Base-by-base conservation (phyloP, 2,888 invertebrate genomes). In the Scaptomyza parva region DNA sequence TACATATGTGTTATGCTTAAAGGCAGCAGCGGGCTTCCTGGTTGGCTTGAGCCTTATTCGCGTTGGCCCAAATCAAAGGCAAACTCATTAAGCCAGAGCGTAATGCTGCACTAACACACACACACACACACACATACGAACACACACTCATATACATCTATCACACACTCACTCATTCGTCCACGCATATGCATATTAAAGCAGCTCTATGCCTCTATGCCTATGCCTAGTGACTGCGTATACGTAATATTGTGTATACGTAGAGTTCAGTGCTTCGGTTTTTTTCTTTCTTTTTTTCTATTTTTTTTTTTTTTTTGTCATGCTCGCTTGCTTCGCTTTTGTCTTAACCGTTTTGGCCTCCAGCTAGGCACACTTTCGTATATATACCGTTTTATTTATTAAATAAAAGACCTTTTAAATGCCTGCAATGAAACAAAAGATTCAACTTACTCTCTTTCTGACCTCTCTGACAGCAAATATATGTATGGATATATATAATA, bases 31-130 rank as follows among this genome's bases (percentile, higher is more conserved):
- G 45, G 60, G 60, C 59, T 41, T 58, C 17, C 61, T 59, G 64
- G 60, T 62, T 78, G 73, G 70, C 61, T 64, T 78, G 54, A 54
- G 78, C 70, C 69, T 54, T 57, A 53, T 44, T 69, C 62, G 70
- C 59, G 55, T 58, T 72, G 71, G 43, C 68, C 78, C 81, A 84
- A 81, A 81, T 81, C 80, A 81, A 81, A 84, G 80, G 84, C 84
- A 81, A 81, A 78, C 84, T 81, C 80, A 81, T 81, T 84, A 81
- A 83, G 78, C 76, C 68, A 64, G 52, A 62, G 58, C 64, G 33
- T 20, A 55, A 44, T 54, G 51, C 57, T 57, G 61, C 65, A 17
- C 28, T 41, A 48, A 41, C 43, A 41, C 33, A 50, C 60, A 48
- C 69, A 57, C 37, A 7, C n/a, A 24, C 44, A 37, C 50, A 11